Evolutionary conservation across 2,797 vertebrate species (phyloP).

Genomic region (Aldrovandia affinis): DNA sequence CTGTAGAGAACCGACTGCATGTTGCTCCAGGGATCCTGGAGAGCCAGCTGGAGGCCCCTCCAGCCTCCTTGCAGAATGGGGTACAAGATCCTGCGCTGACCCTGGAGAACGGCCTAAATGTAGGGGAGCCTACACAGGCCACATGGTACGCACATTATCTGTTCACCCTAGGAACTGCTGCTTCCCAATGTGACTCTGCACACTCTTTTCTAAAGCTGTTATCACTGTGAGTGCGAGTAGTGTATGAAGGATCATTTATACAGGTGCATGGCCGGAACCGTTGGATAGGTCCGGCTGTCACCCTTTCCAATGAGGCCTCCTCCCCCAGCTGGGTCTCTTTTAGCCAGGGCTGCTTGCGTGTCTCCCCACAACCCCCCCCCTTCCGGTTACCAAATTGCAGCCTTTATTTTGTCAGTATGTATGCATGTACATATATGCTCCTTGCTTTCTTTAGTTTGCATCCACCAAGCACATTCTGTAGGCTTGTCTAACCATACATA

Average conservation of each 20-base stretch:
- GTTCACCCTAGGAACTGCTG: neutral
- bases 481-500: neutral
- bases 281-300: too few relatives aligned
- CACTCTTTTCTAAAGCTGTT: neutral
- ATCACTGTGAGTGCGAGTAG: neutral
- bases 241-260: too few relatives aligned
- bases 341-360: too few relatives aligned
- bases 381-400: too few relatives aligned
- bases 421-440: neutral
- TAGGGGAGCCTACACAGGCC: neutral
- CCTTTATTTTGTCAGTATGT: neutral
- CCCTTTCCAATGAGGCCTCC: too few relatives aligned
- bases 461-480: neutral
- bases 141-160: neutral
- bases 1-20: neutral
- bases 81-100: neutral
- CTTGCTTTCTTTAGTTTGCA: neutral
- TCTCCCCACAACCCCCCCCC: too few relatives aligned
- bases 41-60: neutral
- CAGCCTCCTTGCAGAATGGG: neutral
- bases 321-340: too few relatives aligned
- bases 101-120: neutral
- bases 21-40: neutral
- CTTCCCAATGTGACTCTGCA: neutral
- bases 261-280: too few relatives aligned